Conservation (phyloP, 2,888 invertebrate species). For the Lochmaea capreae region DNA sequence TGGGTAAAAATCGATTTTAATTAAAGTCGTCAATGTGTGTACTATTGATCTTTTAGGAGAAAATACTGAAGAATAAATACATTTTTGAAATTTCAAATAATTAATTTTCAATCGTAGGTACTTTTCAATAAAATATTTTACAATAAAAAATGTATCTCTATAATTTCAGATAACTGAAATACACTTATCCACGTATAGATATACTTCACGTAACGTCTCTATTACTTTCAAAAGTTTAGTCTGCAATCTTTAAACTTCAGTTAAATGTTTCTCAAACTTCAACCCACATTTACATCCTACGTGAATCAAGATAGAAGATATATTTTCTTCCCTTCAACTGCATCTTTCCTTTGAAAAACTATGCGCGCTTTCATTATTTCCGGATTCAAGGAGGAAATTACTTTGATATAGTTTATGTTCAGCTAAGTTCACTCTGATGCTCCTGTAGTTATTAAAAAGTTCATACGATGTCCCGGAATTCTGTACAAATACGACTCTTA, state of each 20-base stretch:
- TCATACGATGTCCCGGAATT: neutral
- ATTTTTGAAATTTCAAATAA: too few species aligned
- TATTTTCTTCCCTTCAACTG: constrained; percentile 23
- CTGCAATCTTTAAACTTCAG: neutral
- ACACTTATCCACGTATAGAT: neutral
- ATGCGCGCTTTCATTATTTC: constrained; percentile 31
- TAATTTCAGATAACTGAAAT: too few species aligned
- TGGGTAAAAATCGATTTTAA: too few species aligned
- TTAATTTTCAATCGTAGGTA: too few species aligned
- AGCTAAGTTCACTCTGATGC: neutral
- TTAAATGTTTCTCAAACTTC: constrained; percentile 12
- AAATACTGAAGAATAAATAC: too few species aligned
- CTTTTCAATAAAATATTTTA: too few species aligned
- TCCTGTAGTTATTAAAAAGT: neutral
- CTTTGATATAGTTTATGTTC: constrained; percentile 29
- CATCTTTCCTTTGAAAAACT: constrained; percentile 22
- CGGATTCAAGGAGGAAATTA: constrained; percentile 28
- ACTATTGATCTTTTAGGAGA: too few species aligned
- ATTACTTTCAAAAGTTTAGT: neutral
- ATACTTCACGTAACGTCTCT: neutral
- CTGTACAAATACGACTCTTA: neutral
- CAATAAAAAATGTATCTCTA: too few species aligned
- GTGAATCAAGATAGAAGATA: constrained; percentile 20
- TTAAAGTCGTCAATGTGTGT: too few species aligned
- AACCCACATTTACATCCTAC: constrained; percentile 8